These are phyloP conservation scores for Puffinus mauretanicus DNA, from an alignment of 2,113 vertebrate species.

Conservation along the genomic window DNA sequence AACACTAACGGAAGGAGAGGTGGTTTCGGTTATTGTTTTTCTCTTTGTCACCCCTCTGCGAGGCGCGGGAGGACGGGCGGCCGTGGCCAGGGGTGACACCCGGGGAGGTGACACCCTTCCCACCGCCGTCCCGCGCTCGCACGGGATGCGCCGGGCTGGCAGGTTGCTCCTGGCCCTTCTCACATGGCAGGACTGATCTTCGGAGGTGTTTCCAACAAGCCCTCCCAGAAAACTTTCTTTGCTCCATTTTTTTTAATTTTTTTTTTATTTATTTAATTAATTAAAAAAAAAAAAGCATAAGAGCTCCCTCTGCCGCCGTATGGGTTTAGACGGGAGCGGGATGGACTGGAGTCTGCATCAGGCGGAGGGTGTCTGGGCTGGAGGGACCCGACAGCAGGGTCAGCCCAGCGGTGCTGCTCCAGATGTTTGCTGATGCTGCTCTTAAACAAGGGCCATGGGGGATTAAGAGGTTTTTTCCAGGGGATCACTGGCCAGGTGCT, in stretches of 20 bases:
- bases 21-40: neutral
- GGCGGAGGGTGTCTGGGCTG: fast-evolving
- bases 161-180: neutral
- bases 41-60: neutral
- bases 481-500: neutral
- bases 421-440: neutral
- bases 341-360: fast-evolving
- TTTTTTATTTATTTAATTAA: neutral
- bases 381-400: fast-evolving
- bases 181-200: neutral
- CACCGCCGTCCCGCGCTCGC: fast-evolving
- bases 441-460: neutral
- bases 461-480: neutral
- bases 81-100: neutral
- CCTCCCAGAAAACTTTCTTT: neutral
- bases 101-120: neutral
- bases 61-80: fast-evolving
- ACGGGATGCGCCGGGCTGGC: neutral
- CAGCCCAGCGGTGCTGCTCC: neutral
- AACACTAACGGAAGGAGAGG: neutral
- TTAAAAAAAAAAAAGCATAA: neutral
- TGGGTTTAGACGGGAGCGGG: fast-evolving
- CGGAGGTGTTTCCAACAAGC: neutral
- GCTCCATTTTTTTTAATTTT: neutral
- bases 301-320: slow-evolving; percentile 20